Percentiles rank a stretch among this genome's conserved stretches.
Conservation (phyloP, 2,113 vertebrate species). For the Ascaphus truei region DNA sequence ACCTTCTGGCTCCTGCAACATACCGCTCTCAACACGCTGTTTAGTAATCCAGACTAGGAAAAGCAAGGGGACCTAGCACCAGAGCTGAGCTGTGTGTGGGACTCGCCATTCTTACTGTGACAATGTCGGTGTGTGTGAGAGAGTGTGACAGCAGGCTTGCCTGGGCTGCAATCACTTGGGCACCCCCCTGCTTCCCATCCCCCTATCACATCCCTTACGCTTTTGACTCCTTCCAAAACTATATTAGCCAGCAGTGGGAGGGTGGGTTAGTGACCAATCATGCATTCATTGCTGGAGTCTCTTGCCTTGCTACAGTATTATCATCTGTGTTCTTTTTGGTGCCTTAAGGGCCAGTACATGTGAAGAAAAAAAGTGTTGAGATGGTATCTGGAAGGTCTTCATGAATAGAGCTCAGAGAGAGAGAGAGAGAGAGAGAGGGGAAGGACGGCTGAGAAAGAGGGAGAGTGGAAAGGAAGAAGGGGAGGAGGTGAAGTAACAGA, state of each 20-base stretch:
- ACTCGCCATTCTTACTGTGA: conserved; percentile 14
- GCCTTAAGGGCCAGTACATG: background rate
- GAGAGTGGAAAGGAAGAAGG: too few relatives aligned
- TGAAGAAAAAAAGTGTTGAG: conserved; percentile 1
- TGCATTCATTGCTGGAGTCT: conserved; percentile 4
- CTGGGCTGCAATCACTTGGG: conserved; percentile 28
- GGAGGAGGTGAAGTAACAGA: too few relatives aligned
- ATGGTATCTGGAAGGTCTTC: background rate
- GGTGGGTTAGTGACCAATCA: conserved; percentile 29
- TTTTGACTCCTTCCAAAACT: conserved; percentile 33
- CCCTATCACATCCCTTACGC: conserved; percentile 16
- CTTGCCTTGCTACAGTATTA: conserved; percentile 11
- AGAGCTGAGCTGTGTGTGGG: conserved; percentile 15
- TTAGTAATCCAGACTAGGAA: conserved; percentile 26
- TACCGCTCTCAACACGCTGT: conserved; percentile 1
- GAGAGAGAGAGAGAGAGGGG: background rate
- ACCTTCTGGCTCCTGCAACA: conserved; percentile 17
- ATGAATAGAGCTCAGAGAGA: background rate
- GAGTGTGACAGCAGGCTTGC: conserved; percentile 36
- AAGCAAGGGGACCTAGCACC: background rate
- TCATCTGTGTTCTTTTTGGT: background rate
- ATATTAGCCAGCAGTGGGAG: conserved; percentile 29
- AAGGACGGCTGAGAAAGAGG: background rate
- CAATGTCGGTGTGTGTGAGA: conserved; percentile 13
- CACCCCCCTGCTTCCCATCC: conserved; percentile 27